Base-by-base conservation (phyloP, 2,797 vertebrate species). In the Cygnus olor region DNA sequence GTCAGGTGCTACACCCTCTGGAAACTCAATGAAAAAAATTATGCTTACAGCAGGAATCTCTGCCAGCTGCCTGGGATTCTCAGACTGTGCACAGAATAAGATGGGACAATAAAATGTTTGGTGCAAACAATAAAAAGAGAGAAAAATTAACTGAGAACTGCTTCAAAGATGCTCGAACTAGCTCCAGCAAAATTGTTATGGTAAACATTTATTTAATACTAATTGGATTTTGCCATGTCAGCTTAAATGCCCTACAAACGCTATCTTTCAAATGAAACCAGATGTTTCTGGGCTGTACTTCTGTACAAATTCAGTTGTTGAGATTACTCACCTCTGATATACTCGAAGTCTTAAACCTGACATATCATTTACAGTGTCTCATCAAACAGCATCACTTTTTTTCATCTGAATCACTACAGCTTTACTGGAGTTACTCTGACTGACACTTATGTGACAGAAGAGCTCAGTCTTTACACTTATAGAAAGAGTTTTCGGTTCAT, bases 211-310 rank as follows among this genome's bases (percentile, higher is more conserved):
- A 51, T 85, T 86, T 82, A 73, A 76, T 58, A 77, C 78, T 56
- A 90, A 85, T 20, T 70, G 51, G 82, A 90, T 82, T 94, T 92
- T 90, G 47, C 71, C 86, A 60, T 88, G 64, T 24, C 71, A 94
- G 68, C 47, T 90, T 84, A 94, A 82, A 85, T 60, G 47, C 47
- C 66, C 45, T 65, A 63, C 61, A 51, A 61, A 88, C 63, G 60
- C 34, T 11, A 71, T 89, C 60, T 80, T 81, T 90, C 63, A 90
- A 94, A 95, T 44, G 78, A n/a, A 92, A 77, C 10, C 60, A 80
- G 88, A 64, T 54, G n/a, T 64, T 85, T 86, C 72, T 72, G 71
- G 71, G 57, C 57, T 81, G 60, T 44, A 45, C 38, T 76, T 90
- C 53, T 80, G 51, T 90, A 87, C 71, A 83, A 90, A 81, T 56